These are phyloP conservation scores for Corvus cornix DNA, from an alignment of 2,113 vertebrate species.

Conservation along the genomic window DNA sequence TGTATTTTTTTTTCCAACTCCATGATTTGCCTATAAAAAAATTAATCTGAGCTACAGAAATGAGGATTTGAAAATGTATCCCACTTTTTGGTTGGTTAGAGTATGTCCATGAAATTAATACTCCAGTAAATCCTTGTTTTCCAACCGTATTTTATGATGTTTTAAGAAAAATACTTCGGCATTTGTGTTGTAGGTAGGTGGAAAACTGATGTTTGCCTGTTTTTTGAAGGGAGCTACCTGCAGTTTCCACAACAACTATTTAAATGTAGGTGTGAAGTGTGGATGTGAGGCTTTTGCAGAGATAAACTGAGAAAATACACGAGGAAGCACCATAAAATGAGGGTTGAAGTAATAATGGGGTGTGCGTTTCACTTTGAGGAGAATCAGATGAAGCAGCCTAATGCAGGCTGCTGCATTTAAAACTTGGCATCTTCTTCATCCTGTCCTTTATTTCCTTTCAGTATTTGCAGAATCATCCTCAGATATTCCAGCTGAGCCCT, in stretches of 20 bases:
- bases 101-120: not conserved
- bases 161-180: not conserved
- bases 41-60: not conserved
- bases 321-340: not conserved
- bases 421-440: not conserved
- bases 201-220: not conserved
- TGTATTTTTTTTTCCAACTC: not conserved
- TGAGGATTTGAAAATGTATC: not conserved
- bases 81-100: not conserved
- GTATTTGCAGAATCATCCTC: slow-evolving; percentile 89
- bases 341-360: not conserved
- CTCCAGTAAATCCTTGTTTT: not conserved
- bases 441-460: slow-evolving; percentile 45
- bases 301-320: not conserved
- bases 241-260: not conserved
- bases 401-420: not conserved
- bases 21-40: not conserved
- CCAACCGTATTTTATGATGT: not conserved
- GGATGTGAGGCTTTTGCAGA: not conserved
- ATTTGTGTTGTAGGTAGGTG: not conserved
- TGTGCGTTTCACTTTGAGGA: not conserved
- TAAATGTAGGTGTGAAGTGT: not conserved
- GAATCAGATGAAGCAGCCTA: not conserved
- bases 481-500: slow-evolving; percentile 83
- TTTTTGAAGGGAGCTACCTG: not conserved